Evolutionary conservation across 2,888 invertebrate species (phyloP).

Genomic region (Drosophila subsilvestris): DNA sequence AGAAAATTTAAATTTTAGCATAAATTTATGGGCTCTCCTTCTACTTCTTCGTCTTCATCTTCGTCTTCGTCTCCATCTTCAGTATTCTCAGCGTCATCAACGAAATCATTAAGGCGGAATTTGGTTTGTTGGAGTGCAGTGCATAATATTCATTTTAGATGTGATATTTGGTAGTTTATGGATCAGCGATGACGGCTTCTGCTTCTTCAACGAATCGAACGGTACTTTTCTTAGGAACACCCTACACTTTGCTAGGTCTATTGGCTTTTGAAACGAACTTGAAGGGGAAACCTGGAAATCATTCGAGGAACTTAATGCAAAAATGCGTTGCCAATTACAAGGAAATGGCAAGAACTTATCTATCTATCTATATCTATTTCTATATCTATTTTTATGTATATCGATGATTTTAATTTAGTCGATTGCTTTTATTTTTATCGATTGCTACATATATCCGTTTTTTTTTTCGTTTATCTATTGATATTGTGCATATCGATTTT

Average conservation of each 20-base stretch:
- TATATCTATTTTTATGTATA: too few species aligned
- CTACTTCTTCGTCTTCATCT: neutral
- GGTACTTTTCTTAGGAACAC: slow-evolving; percentile 27
- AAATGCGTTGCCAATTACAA: too few species aligned
- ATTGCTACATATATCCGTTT: too few species aligned
- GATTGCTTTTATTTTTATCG: too few species aligned
- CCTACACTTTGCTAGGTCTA: neutral
- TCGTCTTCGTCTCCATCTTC: slow-evolving; percentile 16
- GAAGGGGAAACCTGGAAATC: too few species aligned
- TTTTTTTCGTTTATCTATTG: too few species aligned
- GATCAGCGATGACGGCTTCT: slow-evolving; percentile 44
- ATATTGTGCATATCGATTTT: too few species aligned
- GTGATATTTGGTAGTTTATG: slow-evolving; percentile 58
- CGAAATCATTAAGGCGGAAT: slow-evolving; percentile 38
- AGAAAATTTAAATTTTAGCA: slow-evolving; percentile 78
- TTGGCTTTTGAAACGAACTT: neutral
- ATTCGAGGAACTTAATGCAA: too few species aligned
- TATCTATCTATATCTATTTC: too few species aligned
- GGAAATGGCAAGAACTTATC: too few species aligned
- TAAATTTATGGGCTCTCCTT: slow-evolving; percentile 67
- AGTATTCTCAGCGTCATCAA: slow-evolving; percentile 25
- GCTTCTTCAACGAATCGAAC: slow-evolving; percentile 26
- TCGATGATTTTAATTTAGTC: too few species aligned
- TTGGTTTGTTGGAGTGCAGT: slow-evolving; percentile 34
- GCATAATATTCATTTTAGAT: slow-evolving; percentile 36